A percentile compares a stretch with the other conserved stretches of the same genome.
Evolutionary conservation across 2,113 vertebrate species (phyloP).

Genomic region (Lepus europaeus): DNA sequence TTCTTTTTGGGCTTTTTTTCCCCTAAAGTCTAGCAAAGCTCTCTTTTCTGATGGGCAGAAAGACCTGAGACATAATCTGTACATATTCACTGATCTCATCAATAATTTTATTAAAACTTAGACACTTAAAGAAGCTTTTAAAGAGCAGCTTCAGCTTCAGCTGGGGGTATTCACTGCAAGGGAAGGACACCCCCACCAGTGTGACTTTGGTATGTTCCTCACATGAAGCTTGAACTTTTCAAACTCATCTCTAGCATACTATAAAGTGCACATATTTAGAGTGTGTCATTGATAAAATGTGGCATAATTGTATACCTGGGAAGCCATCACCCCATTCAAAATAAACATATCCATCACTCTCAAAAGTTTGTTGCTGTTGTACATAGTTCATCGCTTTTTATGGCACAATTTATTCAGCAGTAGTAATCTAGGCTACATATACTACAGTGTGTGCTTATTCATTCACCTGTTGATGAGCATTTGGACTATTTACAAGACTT

Average conservation of each 20-base stretch:
- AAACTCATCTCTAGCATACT: background rate
- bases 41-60: background rate
- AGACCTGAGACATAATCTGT: background rate
- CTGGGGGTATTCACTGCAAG: background rate
- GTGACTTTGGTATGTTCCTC: background rate
- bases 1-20: slow-evolving; percentile 69
- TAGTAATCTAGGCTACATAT: background rate
- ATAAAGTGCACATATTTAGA: background rate
- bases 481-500: background rate
- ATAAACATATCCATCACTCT: background rate
- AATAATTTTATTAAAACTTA: slow-evolving; percentile 2
- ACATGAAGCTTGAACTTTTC: background rate
- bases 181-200: background rate
- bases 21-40: background rate
- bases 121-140: background rate
- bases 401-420: background rate
- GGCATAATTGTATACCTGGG: background rate
- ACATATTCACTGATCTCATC: background rate
- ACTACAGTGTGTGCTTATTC: slow-evolving; percentile 10
- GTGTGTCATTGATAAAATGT: background rate
- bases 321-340: background rate
- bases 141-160: background rate
- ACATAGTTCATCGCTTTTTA: background rate
- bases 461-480: background rate
- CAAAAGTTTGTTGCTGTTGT: background rate